phyloP scores from a whole-genome alignment of 2,113 vertebrate species.

The Malaclemys terrapin region DNA sequence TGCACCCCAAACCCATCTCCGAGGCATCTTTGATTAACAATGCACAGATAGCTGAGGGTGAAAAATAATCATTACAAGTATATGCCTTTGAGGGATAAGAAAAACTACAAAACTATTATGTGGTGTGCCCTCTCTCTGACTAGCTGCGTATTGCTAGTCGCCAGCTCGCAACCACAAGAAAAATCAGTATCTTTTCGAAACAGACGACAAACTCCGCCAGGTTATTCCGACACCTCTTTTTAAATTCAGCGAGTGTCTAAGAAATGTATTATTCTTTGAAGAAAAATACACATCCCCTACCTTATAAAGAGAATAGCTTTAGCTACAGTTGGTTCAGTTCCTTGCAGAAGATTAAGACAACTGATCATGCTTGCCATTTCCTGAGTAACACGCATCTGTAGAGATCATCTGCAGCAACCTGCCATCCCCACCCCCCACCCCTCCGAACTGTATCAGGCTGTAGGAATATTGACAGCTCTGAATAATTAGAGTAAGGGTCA shows the following conservation, averaged over 20 bases:
- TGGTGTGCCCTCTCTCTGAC: fast-evolving
- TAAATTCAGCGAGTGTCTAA: fast-evolving
- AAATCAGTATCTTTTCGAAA: fast-evolving
- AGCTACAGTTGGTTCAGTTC: fast-evolving
- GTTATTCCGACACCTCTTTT: fast-evolving
- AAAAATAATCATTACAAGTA: background rate
- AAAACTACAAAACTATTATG: fast-evolving
- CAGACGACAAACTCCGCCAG: fast-evolving
- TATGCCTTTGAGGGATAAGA: fast-evolving
- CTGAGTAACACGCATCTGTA: fast-evolving
- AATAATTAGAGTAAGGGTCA: background rate
- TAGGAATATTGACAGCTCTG: background rate
- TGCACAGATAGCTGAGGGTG: background rate
- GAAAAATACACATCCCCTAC: background rate
- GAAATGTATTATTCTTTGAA: fast-evolving
- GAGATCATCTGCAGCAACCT: fast-evolving
- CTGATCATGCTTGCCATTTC: fast-evolving
- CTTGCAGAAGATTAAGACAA: fast-evolving
- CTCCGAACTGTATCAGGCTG: background rate
- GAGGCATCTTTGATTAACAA: fast-evolving
- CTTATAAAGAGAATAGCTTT: fast-evolving
- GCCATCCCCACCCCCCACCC: fast-evolving
- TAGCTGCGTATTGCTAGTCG: fast-evolving
- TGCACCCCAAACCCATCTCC: fast-evolving
- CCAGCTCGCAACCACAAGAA: fast-evolving